Evolutionary conservation across 2,113 vertebrate genomes (phyloP), one percentile per base, ranked within the genome.

Genomic region (Catharus fuscescens): DNA sequence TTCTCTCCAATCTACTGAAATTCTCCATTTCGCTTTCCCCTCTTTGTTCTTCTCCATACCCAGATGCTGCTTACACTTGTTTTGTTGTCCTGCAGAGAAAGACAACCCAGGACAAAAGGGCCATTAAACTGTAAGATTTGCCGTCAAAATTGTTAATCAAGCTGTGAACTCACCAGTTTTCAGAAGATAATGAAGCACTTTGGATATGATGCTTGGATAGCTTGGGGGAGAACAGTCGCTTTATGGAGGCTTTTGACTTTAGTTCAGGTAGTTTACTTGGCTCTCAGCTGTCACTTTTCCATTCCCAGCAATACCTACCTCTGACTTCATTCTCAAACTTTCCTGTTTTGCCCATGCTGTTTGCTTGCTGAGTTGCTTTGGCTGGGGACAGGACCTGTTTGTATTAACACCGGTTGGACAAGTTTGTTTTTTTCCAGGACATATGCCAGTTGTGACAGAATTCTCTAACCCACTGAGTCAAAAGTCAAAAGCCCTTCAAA

Each of bases 151-250:
- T 92, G 28, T 69, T 80, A 44, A 26, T 24, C 59, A 62, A 26
- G 23, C 25, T 82, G 19, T 57, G 70, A 82, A 53, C 23, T 61
- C 62, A 69, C 18, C 19, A 52, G 32, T 18, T 54, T 84, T 91
- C 56, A 79, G 70, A 69, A 92, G 69, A 65, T 61, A 90, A 80
- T 54, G 29, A 36, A 83, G 24, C 23, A 47, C 34, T 73, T 90
- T 21, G 45, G 54, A 65, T 60, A 66, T 2, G 32, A 15, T 88
- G 18, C 34, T 93, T 88, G 29, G 26, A 18, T 52, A 56, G 29
- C 64, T 50, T 3, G 0, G 6, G 14, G 14, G 3, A 54, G 25
- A 76, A 17, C 42, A 62, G 20, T n/a, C 0, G 0, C 36, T 19
- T 52, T 74, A 47, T 60, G 16, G 56, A 54, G 10, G 10, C 7